Conservation (phyloP, 2,797 vertebrate genomes). For the Valencia hispanica region DNA sequence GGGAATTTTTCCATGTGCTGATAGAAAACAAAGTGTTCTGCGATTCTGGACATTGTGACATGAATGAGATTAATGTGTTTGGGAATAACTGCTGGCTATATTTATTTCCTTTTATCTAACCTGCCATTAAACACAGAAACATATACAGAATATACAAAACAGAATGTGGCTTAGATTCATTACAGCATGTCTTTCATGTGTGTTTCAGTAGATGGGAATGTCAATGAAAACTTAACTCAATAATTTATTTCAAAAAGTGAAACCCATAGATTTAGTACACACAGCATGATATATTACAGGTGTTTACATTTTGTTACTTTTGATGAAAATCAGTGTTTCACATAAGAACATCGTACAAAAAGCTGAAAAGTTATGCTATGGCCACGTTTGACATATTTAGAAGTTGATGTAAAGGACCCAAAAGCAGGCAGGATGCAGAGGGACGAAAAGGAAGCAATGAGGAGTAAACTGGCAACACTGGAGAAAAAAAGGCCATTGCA, state of each 20-base stretch:
- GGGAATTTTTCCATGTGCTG: constrained; percentile 69
- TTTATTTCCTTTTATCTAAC: neutral
- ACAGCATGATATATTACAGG: neutral
- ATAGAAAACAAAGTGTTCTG: constrained; percentile 44
- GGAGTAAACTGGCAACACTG: neutral
- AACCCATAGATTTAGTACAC: neutral
- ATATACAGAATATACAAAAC: neutral
- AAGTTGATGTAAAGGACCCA: neutral
- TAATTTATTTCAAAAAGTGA: neutral
- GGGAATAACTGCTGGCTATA: constrained; percentile 15
- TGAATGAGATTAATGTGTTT: constrained; percentile 23
- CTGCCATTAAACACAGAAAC: neutral
- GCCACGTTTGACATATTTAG: neutral
- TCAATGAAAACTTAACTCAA: neutral
- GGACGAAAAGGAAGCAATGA: neutral
- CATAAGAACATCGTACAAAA: neutral
- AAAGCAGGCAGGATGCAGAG: neutral
- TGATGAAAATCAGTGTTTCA: neutral
- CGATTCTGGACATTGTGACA: constrained; percentile 29
- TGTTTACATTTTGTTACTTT: neutral
- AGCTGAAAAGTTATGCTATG: neutral
- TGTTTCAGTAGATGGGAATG: neutral
- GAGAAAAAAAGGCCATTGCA: neutral
- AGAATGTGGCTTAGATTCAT: neutral
- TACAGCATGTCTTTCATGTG: neutral